phyloP scores from a whole-genome alignment of 1,140 invertebrate species.

The Paramacrobiotus metropolitanus region DNA sequence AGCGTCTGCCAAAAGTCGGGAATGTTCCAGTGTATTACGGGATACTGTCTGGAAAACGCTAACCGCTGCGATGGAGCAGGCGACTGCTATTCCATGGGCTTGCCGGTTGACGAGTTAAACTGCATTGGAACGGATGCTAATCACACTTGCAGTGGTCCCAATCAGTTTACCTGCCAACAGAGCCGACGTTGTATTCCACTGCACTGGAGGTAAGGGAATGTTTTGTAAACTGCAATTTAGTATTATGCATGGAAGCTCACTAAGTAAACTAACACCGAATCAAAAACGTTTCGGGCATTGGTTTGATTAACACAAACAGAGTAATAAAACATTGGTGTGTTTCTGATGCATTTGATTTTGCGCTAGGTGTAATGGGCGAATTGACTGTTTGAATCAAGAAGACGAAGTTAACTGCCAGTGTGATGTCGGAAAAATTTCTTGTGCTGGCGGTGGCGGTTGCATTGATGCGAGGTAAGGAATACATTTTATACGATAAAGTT shows the following conservation, averaged over 20 bases:
- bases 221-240: no score
- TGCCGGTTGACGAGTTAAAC: background rate
- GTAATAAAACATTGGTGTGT: no score
- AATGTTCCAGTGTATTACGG: background rate
- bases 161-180: background rate
- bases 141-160: background rate
- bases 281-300: no score
- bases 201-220: slow-evolving; percentile 1
- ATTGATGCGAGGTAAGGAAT: no score
- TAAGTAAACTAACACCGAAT: no score
- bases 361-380: background rate
- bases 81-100: background rate
- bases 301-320: no score
- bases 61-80: background rate
- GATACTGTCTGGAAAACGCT: background rate
- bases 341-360: no score
- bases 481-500: no score
- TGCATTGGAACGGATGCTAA: background rate
- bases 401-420: background rate
- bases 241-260: no score
- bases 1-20: background rate
- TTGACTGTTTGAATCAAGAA: background rate
- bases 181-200: background rate
- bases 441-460: background rate
- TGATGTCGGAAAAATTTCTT: background rate